Percentiles rank a stretch among this genome's conserved stretches.
phyloP scores from a whole-genome alignment of 92 coral and sea anemone species.

The Paramuricea clavata region DNA sequence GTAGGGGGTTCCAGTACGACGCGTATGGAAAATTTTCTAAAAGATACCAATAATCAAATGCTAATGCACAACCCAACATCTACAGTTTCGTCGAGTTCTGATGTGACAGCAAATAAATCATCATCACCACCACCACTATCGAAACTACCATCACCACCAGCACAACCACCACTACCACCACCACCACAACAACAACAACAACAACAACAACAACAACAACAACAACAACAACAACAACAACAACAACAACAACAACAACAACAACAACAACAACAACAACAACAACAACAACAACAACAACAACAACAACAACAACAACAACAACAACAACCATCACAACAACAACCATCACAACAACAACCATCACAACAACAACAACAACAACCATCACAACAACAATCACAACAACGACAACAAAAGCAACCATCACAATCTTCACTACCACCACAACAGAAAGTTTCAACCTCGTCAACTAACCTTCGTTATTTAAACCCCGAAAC shows the following conservation, averaged over 20 bases:
- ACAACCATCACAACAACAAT: neutral
- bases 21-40: constrained; percentile 67
- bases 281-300: constrained; percentile 52
- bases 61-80: neutral
- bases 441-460: constrained; percentile 39
- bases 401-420: constrained; percentile 12
- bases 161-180: constrained; percentile 42
- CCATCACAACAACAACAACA: neutral
- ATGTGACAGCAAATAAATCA: constrained; percentile 22
- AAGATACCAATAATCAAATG: neutral
- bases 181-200: constrained; percentile 30
- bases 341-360: constrained; percentile 5
- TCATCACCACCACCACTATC: constrained; percentile 1
- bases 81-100: neutral
- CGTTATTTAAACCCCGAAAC: neutral
- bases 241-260: neutral
- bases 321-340: constrained; percentile 37
- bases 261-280: constrained; percentile 6
- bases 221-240: neutral
- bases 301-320: constrained; percentile 48
- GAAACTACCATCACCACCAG: constrained; percentile 7
- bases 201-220: neutral
- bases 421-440: constrained; percentile 16
- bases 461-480: neutral
- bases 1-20: constrained; percentile 53